These are phyloP conservation scores for Pomatorhinus ruficollis DNA, from an alignment of 2,113 vertebrate species.

Conservation along the genomic window DNA sequence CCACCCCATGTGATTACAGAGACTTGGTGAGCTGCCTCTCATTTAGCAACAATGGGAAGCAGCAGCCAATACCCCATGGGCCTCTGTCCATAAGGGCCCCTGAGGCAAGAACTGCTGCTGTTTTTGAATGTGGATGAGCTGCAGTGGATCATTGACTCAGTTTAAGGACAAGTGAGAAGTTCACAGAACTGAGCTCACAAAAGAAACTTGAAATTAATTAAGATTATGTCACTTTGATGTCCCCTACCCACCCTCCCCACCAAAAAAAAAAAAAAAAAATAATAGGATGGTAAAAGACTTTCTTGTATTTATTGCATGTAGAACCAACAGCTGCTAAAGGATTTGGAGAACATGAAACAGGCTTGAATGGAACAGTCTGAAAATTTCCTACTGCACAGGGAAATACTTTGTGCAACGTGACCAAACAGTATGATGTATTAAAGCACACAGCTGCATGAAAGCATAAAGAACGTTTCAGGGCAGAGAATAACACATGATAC, in stretches of 20 bases:
- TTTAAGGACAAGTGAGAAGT: neutral
- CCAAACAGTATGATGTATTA: neutral
- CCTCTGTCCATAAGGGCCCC: neutral
- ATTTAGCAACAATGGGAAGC: neutral
- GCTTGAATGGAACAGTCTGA: neutral
- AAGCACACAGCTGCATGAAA: neutral
- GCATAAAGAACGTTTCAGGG: neutral
- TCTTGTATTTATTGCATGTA: neutral
- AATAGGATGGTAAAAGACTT: neutral
- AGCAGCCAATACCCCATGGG: neutral
- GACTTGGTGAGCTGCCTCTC: neutral
- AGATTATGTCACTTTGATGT: neutral
- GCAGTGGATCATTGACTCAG: neutral
- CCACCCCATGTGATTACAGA: neutral
- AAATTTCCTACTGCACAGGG: neutral
- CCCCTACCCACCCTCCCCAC: too few species aligned
- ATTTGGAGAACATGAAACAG: neutral
- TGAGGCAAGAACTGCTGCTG: conserved; percentile 33
- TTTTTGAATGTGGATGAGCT: neutral
- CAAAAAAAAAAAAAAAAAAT: too few species aligned
- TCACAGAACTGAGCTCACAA: neutral
- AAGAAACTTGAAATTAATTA: neutral
- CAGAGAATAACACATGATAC: neutral
- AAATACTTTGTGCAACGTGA: neutral
- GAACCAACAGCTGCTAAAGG: neutral